Evolutionary conservation across 2,888 invertebrate genomes (phyloP).

Genomic region (Gasteruption jaculator): DNA sequence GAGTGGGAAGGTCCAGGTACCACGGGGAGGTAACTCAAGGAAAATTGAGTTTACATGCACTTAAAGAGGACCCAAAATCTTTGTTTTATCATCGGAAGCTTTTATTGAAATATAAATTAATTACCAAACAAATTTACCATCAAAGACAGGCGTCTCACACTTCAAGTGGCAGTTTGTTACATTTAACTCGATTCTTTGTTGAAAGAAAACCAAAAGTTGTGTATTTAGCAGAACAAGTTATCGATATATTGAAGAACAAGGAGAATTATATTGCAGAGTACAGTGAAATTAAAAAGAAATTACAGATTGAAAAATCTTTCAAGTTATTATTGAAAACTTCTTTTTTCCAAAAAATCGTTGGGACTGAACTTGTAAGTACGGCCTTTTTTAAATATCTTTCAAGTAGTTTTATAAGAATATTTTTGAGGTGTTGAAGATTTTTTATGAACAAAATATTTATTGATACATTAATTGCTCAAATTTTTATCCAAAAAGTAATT

Average conservation of each 20-base stretch:
- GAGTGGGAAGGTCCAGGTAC: conserved; percentile 67
- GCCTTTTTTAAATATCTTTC: conserved; percentile 3
- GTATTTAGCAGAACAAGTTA: conserved; percentile 55
- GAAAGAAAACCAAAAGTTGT: conserved; percentile 57
- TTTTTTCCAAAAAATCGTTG: conserved; percentile 56
- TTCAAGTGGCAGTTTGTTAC: conserved; percentile 55
- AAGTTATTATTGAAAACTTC: conserved; percentile 56
- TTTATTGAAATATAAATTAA: conserved; percentile 57
- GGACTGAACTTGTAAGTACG: conserved; percentile 53
- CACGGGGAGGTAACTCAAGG: conserved; percentile 69
- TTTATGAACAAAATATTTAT: not conserved
- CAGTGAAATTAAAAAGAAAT: conserved; percentile 51
- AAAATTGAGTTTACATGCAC: conserved; percentile 55
- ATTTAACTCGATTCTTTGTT: conserved; percentile 61
- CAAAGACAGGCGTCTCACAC: conserved; percentile 52
- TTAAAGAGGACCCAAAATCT: conserved; percentile 60
- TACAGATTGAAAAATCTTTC: conserved; percentile 50
- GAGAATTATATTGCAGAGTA: conserved; percentile 56
- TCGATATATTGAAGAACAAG: conserved; percentile 55
- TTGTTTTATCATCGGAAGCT: conserved; percentile 63
- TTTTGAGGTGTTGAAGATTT: conserved; percentile 9
- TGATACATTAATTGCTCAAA: no score
- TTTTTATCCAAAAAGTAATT: not conserved
- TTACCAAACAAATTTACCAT: conserved; percentile 61
- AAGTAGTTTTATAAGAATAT: conserved; percentile 8